Evolutionary conservation across 2,888 invertebrate genomes (phyloP).

Genomic region (Orthosia gothica): DNA sequence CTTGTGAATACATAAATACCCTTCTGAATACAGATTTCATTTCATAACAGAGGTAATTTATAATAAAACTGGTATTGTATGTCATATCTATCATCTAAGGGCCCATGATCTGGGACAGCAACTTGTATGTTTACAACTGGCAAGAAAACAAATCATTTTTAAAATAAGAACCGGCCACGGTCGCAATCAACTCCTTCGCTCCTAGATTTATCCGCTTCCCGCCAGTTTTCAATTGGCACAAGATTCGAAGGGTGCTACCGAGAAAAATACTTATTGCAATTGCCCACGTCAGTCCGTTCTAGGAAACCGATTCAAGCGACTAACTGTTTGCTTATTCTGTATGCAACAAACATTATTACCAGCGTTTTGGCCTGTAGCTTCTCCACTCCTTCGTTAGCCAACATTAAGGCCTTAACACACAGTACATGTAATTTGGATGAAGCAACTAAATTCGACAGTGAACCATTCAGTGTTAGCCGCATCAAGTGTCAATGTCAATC

Average conservation of each 20-base stretch:
- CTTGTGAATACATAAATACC: not conserved
- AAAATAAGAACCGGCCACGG: conserved; percentile 16
- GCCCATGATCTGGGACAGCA: not conserved
- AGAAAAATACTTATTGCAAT: conserved; percentile 46
- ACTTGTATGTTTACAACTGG: not conserved
- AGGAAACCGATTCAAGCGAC: conserved; percentile 47
- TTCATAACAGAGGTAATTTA: not conserved
- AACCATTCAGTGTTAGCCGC: not conserved
- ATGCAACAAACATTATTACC: conserved; percentile 21
- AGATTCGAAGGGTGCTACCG: conserved; percentile 29
- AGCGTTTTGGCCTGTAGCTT: conserved; percentile 20
- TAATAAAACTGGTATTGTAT: not conserved
- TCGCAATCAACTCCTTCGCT: conserved; percentile 28
- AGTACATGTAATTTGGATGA: not conserved
- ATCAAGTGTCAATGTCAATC: conserved; percentile 1
- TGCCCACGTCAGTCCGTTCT: conserved; percentile 37
- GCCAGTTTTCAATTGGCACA: conserved; percentile 41
- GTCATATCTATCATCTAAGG: not conserved
- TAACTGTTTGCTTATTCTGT: conserved; percentile 43
- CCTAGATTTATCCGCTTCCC: conserved; percentile 32
- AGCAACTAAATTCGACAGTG: conserved; percentile 10
- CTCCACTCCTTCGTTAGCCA: conserved; percentile 18
- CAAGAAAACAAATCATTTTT: conserved; percentile 34
- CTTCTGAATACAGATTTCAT: not conserved
- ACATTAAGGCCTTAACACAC: conserved; percentile 14